phyloP scores from a whole-genome alignment of 2,888 invertebrate genomes.

The Erebia ligea region DNA sequence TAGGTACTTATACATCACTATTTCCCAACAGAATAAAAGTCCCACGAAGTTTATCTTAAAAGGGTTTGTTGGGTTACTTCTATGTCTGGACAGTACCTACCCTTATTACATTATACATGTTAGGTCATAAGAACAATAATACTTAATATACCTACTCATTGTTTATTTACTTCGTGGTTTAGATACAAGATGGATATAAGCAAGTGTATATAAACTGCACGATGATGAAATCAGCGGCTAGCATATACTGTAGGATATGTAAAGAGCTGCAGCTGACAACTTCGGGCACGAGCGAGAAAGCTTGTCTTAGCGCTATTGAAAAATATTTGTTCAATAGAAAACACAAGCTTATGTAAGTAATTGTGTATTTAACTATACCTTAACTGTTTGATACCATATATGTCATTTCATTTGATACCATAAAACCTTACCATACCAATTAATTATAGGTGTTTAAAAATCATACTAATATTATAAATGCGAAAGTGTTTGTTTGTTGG shows the following conservation, averaged over 20 bases:
- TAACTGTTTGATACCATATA: not conserved
- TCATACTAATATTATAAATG: too few species aligned
- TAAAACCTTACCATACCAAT: not conserved
- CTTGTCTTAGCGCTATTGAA: constrained; percentile 86
- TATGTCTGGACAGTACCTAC: too few species aligned
- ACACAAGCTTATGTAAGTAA: constrained; percentile 88
- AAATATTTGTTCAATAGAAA: constrained; percentile 84
- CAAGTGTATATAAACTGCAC: constrained; percentile 94
- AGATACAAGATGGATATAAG: constrained; percentile 81
- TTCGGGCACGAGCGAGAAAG: constrained; percentile 85
- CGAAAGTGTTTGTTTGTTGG: too few species aligned
- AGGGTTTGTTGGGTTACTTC: too few species aligned
- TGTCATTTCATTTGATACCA: too few species aligned
- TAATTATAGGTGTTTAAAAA: too few species aligned
- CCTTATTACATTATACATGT: too few species aligned
- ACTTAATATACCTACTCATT: not conserved
- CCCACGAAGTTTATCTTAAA: too few species aligned
- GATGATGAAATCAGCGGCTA: constrained; percentile 90
- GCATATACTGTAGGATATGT: constrained; percentile 91
- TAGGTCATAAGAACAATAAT: not conserved
- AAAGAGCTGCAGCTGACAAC: constrained; percentile 86
- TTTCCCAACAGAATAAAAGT: too few species aligned
- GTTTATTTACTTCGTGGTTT: constrained; percentile 42
- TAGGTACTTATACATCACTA: not conserved
- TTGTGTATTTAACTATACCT: not conserved